phyloP scores from a whole-genome alignment of 2,888 invertebrate genomes.

The Melitaea athalia region DNA sequence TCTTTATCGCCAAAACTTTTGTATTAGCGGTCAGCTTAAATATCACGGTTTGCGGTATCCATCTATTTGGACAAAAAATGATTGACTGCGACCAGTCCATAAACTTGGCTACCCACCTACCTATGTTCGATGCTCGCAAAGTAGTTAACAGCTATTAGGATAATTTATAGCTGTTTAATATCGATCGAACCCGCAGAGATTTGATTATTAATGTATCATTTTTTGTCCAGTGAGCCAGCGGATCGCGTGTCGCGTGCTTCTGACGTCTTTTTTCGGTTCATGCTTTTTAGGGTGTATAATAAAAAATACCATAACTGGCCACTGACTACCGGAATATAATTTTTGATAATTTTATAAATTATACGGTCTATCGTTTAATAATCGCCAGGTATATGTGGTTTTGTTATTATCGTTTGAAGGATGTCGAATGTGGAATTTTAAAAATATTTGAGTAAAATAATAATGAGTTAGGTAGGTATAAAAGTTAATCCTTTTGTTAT shows the following conservation, averaged over 20 bases:
- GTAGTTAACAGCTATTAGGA: conserved; percentile 76
- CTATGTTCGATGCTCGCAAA: conserved; percentile 41
- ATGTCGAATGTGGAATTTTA: conserved; percentile 21
- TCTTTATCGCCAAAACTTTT: conserved; percentile 23
- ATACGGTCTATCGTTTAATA: conserved; percentile 70
- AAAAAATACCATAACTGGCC: conserved; percentile 75
- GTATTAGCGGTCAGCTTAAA: conserved; percentile 33
- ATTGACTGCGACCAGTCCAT: conserved; percentile 26
- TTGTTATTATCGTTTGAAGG: conserved; percentile 43
- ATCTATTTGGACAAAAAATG: conserved; percentile 22
- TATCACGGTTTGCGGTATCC: conserved; percentile 18
- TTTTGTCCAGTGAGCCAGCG: conserved; percentile 59
- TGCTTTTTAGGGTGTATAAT: conserved; percentile 66
- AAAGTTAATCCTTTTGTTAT: background rate
- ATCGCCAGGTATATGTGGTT: conserved; percentile 66
- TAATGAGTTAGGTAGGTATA: background rate
- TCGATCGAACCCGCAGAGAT: conserved; percentile 67
- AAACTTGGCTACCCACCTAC: conserved; percentile 14
- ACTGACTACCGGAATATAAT: conserved; percentile 81
- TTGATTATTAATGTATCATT: conserved; percentile 74
- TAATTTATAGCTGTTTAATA: conserved; percentile 81
- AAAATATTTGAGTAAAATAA: conserved; percentile 3
- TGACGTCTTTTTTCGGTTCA: conserved; percentile 64
- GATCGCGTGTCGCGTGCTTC: conserved; percentile 81
- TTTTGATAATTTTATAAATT: conserved; percentile 81